Evolutionary conservation across 2,888 invertebrate species (phyloP).

Genomic region (Vandiemenella viatica): DNA sequence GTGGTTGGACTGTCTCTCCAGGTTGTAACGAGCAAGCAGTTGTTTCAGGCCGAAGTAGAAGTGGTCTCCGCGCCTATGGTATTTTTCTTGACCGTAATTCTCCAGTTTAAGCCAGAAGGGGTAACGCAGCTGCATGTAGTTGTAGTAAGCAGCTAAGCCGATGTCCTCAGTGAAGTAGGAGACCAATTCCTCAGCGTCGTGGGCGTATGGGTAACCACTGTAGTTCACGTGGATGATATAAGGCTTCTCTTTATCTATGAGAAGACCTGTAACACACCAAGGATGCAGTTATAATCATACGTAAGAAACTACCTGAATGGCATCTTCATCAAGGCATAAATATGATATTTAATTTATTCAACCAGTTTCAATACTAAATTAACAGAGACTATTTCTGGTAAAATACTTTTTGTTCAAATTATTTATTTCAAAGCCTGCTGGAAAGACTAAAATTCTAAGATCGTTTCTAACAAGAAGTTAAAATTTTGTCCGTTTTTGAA

Average conservation of each 20-base stretch:
- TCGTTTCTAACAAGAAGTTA: too few relatives aligned
- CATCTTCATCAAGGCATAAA: too few relatives aligned
- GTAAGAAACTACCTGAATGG: too few relatives aligned
- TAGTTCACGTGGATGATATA: constrained; percentile 22
- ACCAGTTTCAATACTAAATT: too few relatives aligned
- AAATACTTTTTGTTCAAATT: too few relatives aligned
- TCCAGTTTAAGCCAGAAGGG: constrained; percentile 21
- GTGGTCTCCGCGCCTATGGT: constrained; percentile 39
- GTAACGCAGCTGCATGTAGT: constrained; percentile 23
- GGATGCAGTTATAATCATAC: not conserved
- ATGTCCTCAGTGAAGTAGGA: constrained; percentile 25
- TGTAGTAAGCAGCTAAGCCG: constrained; percentile 23
- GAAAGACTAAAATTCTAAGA: too few relatives aligned
- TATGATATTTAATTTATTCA: too few relatives aligned
- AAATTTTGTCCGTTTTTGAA: too few relatives aligned
- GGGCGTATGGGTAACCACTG: constrained; percentile 15
- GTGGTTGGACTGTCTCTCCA: constrained; percentile 57
- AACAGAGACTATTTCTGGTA: too few relatives aligned
- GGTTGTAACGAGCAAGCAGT: constrained; percentile 36
- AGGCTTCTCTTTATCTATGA: not conserved
- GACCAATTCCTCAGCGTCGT: constrained; percentile 23
- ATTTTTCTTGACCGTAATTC: not conserved
- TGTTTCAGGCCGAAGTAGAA: constrained; percentile 24
- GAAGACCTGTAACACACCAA: not conserved
- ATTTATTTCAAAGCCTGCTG: too few relatives aligned